Percentiles rank a stretch among this genome's conserved stretches.
phyloP scores from a whole-genome alignment of 2,888 invertebrate species.

The Scaptomyza polygonia region DNA sequence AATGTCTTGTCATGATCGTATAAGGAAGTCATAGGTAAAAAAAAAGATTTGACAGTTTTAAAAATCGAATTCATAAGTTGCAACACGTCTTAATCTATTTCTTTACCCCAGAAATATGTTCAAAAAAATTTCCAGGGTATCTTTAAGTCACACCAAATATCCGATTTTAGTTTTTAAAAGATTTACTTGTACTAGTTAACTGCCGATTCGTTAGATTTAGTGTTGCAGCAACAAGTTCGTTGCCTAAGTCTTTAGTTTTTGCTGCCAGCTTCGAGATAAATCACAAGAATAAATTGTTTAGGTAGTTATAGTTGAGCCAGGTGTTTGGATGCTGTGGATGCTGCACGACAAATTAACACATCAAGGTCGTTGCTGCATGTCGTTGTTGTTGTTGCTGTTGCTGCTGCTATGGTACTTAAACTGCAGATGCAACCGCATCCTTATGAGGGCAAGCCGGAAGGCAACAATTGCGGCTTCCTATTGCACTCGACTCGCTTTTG shows the following conservation, averaged over 20 bases:
- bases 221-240: slow-evolving; percentile 45
- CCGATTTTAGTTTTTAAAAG: background rate
- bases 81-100: too few relatives aligned
- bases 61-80: too few relatives aligned
- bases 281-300: slow-evolving; percentile 28
- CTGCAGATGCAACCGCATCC: slow-evolving; percentile 48
- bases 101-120: too few relatives aligned
- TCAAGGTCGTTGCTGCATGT: slow-evolving; percentile 73
- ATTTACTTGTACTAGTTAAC: background rate
- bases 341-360: slow-evolving; percentile 77
- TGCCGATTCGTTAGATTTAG: slow-evolving; percentile 12
- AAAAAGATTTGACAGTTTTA: too few relatives aligned
- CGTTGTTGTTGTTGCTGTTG: slow-evolving; percentile 18
- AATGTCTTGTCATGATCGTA: too few relatives aligned
- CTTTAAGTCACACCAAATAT: background rate
- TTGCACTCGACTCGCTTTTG: slow-evolving; percentile 19
- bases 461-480: slow-evolving; percentile 56
- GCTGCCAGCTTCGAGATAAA: slow-evolving; percentile 9
- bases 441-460: slow-evolving; percentile 65
- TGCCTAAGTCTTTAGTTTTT: slow-evolving; percentile 59
- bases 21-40: too few relatives aligned
- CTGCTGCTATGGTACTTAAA: slow-evolving; percentile 24
- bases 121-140: slow-evolving; percentile 1
- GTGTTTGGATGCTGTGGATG: slow-evolving; percentile 40
- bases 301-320: slow-evolving; percentile 30